Base-by-base conservation (phyloP, 2,113 vertebrate species). In the Australoheros scitulus region DNA sequence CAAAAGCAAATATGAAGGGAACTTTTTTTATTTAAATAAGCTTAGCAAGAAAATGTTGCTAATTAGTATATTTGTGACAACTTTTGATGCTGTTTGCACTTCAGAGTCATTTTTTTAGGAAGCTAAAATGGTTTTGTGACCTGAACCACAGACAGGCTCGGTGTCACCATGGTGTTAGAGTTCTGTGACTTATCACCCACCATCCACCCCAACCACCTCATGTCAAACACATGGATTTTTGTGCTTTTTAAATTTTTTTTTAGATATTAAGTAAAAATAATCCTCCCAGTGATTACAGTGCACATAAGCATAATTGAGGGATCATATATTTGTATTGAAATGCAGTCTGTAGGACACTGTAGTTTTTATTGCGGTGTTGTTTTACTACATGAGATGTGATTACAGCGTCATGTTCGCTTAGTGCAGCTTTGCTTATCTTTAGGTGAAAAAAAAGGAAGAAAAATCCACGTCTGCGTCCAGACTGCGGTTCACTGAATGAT, bases 401-500 rank as follows among this genome's bases (percentile, higher is more conserved):
- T 57, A 64, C 32, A 76, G 15, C 9, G 61, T 11, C 55, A 41
- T 2, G 20, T 77, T 60, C 5, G 55, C 56, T 43, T 15, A 29
- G n/a, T 57, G 2, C 2, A 68, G 17, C 36, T 41, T 55, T 22
- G 55, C 34, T 79, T 58, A 26, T 41, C 55, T 24, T 22, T 17
- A 57, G 26, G 26, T 38, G 7, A 43, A 61, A 77, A 61, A 77
- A 43, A 58, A 57, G 43, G 5, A 26, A 38, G 55, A 41, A 85
- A 79, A 83, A 74, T 77, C 74, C n/a, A 80, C 70, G 61, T 9
- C 55, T 3, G 58, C 79, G 24, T 10, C 38, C 59, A n/a, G n/a
- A 55, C 17, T 56, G 75, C n/a, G 32, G 59, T 56, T 76, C 32
- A 34, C 41, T 55, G 74, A 89, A 82, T 79, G 79, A 92, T 56